Percentiles rank a stretch among this genome's conserved stretches.
These are phyloP conservation scores for Drosophila miranda DNA, from an alignment of 1,140 invertebrate species.

Conservation along the genomic window DNA sequence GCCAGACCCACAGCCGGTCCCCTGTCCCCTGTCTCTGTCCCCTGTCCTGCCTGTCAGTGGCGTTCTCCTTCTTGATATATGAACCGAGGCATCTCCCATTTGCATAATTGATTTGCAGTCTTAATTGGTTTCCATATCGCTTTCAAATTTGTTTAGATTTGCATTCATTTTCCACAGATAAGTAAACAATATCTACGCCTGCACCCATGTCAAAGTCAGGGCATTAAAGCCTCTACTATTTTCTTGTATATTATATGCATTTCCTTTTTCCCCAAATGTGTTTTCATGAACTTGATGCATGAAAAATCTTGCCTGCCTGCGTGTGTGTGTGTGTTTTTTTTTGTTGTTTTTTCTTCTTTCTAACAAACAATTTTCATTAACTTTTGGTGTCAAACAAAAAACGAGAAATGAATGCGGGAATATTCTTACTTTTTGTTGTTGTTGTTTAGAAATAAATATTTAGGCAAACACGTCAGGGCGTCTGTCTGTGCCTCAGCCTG, in stretches of 20 bases:
- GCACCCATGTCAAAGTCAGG: conserved; percentile 46
- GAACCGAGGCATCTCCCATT: conserved; percentile 36
- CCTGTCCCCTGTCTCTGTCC: no score
- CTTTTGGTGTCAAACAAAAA: conserved; percentile 60
- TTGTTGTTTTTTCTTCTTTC: no score
- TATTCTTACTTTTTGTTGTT: conserved; percentile 38
- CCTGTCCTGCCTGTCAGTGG: conserved; percentile 14
- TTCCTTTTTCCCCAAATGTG: conserved; percentile 10
- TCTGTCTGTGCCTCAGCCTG: neutral
- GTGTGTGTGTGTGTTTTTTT: conserved; percentile 19
- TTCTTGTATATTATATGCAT: conserved; percentile 40
- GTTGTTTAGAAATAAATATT: conserved; percentile 65
- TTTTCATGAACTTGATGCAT: conserved; percentile 65
- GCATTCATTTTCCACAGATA: conserved; percentile 6
- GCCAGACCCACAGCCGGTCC: neutral
- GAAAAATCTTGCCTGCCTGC: conserved; percentile 17
- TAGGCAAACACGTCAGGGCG: conserved; percentile 69
- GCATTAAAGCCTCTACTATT: neutral
- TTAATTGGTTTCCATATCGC: conserved; percentile 38
- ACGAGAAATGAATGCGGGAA: conserved; percentile 16
- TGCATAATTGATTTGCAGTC: conserved; percentile 48
- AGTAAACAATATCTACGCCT: conserved; percentile 15
- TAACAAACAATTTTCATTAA: conserved; percentile 68
- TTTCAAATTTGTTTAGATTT: conserved; percentile 26
- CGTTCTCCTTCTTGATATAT: conserved; percentile 43